These are phyloP conservation scores for Eremophila alpestris DNA, from an alignment of 2,797 vertebrate genomes.

Conservation along the genomic window DNA sequence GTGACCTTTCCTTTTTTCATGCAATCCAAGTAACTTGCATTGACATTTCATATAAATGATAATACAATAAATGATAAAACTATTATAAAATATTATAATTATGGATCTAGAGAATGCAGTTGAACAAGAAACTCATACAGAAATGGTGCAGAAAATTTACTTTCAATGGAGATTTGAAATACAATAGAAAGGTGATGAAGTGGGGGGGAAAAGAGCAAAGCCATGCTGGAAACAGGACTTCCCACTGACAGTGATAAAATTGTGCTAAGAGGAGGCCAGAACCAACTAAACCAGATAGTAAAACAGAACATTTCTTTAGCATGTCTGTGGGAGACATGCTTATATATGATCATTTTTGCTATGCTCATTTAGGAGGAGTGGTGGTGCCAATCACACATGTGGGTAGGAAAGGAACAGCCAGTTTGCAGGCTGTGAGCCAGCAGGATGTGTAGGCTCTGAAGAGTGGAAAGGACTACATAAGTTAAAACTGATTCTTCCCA, in stretches of 20 bases:
- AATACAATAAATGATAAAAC: background rate
- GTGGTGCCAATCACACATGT: accelerated
- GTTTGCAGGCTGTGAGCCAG: accelerated
- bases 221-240: background rate
- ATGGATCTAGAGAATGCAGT: background rate
- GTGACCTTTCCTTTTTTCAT: background rate
- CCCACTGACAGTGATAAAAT: background rate
- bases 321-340: background rate
- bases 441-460: background rate
- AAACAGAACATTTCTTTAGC: background rate
- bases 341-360: background rate
- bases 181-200: background rate
- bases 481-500: background rate
- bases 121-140: background rate
- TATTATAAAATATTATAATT: background rate
- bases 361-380: background rate
- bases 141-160: background rate
- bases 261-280: background rate
- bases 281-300: background rate
- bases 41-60: background rate
- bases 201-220: background rate
- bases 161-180: background rate
- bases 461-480: background rate
- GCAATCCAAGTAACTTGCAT: background rate
- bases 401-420: background rate